Evolutionary conservation across 2,888 invertebrate genomes (phyloP).

Genomic region (Oxycera nigricornis): DNA sequence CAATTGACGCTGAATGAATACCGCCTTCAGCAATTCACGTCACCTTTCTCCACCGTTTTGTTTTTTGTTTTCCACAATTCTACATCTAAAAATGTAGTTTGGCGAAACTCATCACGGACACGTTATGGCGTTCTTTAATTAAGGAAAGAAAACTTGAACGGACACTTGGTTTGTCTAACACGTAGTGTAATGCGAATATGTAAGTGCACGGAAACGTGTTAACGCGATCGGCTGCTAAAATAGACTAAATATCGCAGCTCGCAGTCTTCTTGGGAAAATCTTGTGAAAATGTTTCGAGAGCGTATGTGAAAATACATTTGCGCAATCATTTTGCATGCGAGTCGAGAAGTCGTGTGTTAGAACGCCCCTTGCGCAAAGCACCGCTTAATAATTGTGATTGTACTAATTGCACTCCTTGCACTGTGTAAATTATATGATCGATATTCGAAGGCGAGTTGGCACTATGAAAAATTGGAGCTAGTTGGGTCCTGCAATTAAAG

Average conservation of each 20-base stretch:
- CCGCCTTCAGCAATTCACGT: too few species aligned
- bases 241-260: constrained; percentile 11
- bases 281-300: neutral
- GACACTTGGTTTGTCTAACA: neutral
- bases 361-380: neutral
- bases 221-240: constrained; percentile 25
- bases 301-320: constrained; percentile 14
- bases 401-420: neutral
- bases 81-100: too few species aligned
- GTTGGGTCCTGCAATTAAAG: too few species aligned
- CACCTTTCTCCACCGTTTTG: too few species aligned
- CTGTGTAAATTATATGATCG: too few species aligned
- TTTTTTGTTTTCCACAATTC: too few species aligned
- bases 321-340: constrained; percentile 16
- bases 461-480: too few species aligned
- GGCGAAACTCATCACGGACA: too few species aligned
- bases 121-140: neutral
- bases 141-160: neutral
- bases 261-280: constrained; percentile 6
- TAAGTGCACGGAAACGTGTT: constrained; percentile 12
- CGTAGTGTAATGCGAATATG: neutral
- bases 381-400: neutral
- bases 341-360: neutral
- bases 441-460: too few species aligned
- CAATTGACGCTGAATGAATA: too few species aligned